Evolutionary conservation across 1,140 invertebrate species (phyloP), one percentile per base, ranked within the genome.

Genomic region (Thrips palmi): DNA sequence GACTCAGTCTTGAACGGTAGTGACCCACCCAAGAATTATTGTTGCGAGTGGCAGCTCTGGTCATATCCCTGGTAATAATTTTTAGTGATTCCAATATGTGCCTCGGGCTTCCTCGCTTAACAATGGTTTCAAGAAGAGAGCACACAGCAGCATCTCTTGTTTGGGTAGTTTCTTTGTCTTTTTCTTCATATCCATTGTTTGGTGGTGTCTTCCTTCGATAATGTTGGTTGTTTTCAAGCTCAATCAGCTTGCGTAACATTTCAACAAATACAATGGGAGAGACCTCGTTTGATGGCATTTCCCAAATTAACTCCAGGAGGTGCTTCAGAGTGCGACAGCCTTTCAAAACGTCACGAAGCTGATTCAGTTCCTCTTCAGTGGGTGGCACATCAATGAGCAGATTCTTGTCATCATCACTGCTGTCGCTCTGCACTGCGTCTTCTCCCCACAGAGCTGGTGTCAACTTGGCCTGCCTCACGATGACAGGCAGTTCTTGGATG

Each of bases 401-500:
- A 31, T 24, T 45, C 34, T 42, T 42, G 11, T 44, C 37, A 10
- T 42, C 30, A 20, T 32, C 8, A 24, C 38, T 24, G n/a, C 31
- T 30, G 12, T 32, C 19, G 14, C 37, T 36, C 10, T 40, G 12
- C 10, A 42, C 32, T 8, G 33, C 33, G 21, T 49, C 41, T 2
- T 25, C 36, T 38, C 38, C 34, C 22, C 33, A 40, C 20, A 70
- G n/a, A n/a, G n/a, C n/a, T n/a, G n/a, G n/a, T n/a, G n/a, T n/a
- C n/a, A n/a, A n/a, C n/a, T n/a, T n/a, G n/a, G n/a, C 53, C 49
- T 63, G 70, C 45, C 68, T 59, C 8, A 80, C 64, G 33, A 77
- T 64, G 4, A 74, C 52, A 2, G 75, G 76, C 27, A 80, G 53
- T 52, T 82, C 77, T 43, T 71, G 65, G 24, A 82, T 70, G 25